These are phyloP conservation scores for Polymixis flavicincta DNA, from an alignment of 2,888 invertebrate genomes.

Conservation along the genomic window DNA sequence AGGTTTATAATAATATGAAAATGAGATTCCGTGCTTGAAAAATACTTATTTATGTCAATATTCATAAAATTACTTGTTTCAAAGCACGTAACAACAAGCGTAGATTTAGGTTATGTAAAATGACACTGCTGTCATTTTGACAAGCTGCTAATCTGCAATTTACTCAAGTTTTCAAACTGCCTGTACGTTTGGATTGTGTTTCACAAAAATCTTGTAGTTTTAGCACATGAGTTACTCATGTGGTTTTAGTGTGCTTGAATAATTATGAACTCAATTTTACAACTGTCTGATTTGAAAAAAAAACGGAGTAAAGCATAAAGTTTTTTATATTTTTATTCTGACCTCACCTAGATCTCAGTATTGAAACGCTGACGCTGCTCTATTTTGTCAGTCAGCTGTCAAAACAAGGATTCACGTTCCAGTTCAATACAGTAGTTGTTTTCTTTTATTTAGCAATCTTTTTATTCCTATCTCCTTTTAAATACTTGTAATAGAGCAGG, in stretches of 20 bases:
- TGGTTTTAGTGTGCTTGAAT: too few species aligned
- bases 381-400: neutral
- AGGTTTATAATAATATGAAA: neutral
- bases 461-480: neutral
- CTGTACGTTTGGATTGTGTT: neutral
- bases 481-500: neutral
- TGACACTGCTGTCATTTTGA: conserved; percentile 1
- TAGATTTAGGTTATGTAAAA: conserved; percentile 46
- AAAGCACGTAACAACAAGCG: conserved; percentile 35
- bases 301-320: too few species aligned
- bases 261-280: neutral
- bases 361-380: neutral
- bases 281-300: neutral
- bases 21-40: conserved; percentile 9
- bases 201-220: neutral
- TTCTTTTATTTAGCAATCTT: neutral
- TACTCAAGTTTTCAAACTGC: neutral
- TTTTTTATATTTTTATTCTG: too few species aligned
- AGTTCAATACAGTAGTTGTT: too few species aligned
- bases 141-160: neutral
- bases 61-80: conserved; percentile 15
- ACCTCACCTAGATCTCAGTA: too few species aligned
- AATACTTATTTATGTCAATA: conserved; percentile 50
- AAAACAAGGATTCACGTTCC: neutral
- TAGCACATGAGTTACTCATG: too few species aligned